Conservation (phyloP, 2,113 vertebrate species). For the Empidonax alnorum region DNA sequence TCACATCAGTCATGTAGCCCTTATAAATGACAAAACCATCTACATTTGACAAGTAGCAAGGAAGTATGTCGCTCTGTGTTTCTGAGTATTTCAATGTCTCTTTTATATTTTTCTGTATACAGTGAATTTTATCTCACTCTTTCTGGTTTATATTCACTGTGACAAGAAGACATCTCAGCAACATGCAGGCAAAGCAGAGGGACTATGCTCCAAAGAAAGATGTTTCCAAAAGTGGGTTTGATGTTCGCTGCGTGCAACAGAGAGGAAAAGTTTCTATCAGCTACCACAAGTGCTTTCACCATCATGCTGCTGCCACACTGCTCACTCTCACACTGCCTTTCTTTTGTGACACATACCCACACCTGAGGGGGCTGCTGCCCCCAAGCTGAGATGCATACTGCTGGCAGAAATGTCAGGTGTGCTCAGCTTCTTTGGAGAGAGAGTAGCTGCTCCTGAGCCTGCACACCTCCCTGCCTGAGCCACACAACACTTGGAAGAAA, state of each 20-base stretch:
- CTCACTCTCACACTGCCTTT: accelerated
- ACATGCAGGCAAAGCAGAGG: background rate
- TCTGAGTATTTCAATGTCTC: background rate
- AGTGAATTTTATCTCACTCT: background rate
- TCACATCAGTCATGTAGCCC: background rate
- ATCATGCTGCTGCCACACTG: accelerated
- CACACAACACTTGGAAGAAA: background rate
- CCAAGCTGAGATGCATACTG: accelerated
- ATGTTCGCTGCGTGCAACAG: accelerated
- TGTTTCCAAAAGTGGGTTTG: background rate
- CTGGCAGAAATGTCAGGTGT: background rate
- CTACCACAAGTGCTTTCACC: background rate
- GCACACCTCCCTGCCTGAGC: too few relatives aligned
- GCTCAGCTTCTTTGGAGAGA: background rate
- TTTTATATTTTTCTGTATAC: background rate
- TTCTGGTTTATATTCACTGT: accelerated
- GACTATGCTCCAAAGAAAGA: background rate
- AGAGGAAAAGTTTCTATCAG: background rate
- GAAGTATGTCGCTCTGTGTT: background rate
- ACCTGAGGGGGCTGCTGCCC: background rate
- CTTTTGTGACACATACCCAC: accelerated
- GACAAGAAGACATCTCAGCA: background rate
- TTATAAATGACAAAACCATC: background rate
- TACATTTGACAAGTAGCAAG: background rate
- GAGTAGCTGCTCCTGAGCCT: background rate